phyloP scores from a whole-genome alignment of 1,140 invertebrate species.

The Conopomorpha cramerella region DNA sequence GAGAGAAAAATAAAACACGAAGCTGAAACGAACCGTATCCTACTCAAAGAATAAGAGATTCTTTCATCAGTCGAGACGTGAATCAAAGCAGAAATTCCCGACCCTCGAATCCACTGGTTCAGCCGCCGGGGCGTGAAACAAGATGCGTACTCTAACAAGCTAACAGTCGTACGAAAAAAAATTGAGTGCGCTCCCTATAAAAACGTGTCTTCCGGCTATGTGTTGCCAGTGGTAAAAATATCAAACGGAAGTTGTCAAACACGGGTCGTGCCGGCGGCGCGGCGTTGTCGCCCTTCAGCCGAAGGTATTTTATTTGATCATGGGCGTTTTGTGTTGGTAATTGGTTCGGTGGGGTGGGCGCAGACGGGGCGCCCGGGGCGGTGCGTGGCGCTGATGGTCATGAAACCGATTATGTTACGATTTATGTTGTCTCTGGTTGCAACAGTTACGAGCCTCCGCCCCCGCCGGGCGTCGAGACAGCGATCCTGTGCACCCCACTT shows the following conservation, averaged over 20 bases:
- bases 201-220: slow-evolving; percentile 1
- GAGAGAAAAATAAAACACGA: no score
- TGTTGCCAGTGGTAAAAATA: slow-evolving; percentile 27
- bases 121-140: slow-evolving; percentile 26
- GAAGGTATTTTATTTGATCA: slow-evolving; percentile 4
- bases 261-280: slow-evolving; percentile 10
- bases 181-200: neutral
- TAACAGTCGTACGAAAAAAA: slow-evolving; percentile 11
- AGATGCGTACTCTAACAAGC: slow-evolving; percentile 34
- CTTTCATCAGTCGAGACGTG: slow-evolving; percentile 20
- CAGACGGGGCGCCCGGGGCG: slow-evolving; percentile 20
- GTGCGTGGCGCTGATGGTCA: no score
- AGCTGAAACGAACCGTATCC: no score
- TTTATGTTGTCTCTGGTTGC: slow-evolving; percentile 27
- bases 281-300: neutral
- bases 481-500: no score
- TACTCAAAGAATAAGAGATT: no score
- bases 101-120: slow-evolving; percentile 19
- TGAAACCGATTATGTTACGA: slow-evolving; percentile 26
- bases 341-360: slow-evolving; percentile 20
- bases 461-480: no score
- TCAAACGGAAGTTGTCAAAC: slow-evolving; percentile 13
- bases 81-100: slow-evolving; percentile 20
- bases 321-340: slow-evolving; percentile 24
- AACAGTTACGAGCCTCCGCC: slow-evolving; percentile 10